These are phyloP conservation scores for Scaeva pyrastri DNA, from an alignment of 2,888 invertebrate species.

Conservation along the genomic window DNA sequence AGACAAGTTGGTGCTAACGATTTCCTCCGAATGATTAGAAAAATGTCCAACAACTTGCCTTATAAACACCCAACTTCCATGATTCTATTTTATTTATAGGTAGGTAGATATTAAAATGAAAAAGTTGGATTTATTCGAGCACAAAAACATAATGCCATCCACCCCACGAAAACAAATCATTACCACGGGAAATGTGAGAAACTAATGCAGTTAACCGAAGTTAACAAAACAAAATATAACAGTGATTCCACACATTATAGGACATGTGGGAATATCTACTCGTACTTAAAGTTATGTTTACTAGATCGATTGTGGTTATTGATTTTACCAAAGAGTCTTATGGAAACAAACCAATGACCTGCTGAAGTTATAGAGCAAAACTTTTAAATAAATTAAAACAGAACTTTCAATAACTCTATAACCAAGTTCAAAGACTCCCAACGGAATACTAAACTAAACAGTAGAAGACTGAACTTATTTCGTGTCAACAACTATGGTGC, in stretches of 20 bases:
- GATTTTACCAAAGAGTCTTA: conserved; percentile 39
- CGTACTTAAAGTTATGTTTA: conserved; percentile 33
- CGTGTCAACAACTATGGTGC: conserved; percentile 37
- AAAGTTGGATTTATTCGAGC: background rate
- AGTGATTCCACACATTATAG: conserved; percentile 14
- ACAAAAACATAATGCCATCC: background rate
- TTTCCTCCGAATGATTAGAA: conserved; percentile 40
- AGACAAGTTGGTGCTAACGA: conserved; percentile 25
- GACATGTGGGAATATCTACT: conserved; percentile 30
- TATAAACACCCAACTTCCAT: conserved; percentile 42
- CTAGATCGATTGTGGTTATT: conserved; percentile 57
- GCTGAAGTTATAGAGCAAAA: background rate
- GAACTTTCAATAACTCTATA: conserved; percentile 1
- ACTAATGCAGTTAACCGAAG: conserved; percentile 36
- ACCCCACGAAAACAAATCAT: conserved; percentile 54
- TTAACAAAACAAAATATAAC: conserved; percentile 24
- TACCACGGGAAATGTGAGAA: conserved; percentile 6
- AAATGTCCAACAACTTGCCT: conserved; percentile 28
- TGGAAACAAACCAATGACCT: conserved; percentile 63
- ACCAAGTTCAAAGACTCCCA: conserved; percentile 62
- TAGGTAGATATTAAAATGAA: background rate
- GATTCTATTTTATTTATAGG: conserved; percentile 4
- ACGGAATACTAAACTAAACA: conserved; percentile 41
- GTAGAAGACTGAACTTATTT: conserved; percentile 25
- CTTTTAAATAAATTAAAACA: conserved; percentile 5